These are phyloP conservation scores for Pteronotus mesoamericanus DNA, from an alignment of 2,797 vertebrate species.

Conservation along the genomic window DNA sequence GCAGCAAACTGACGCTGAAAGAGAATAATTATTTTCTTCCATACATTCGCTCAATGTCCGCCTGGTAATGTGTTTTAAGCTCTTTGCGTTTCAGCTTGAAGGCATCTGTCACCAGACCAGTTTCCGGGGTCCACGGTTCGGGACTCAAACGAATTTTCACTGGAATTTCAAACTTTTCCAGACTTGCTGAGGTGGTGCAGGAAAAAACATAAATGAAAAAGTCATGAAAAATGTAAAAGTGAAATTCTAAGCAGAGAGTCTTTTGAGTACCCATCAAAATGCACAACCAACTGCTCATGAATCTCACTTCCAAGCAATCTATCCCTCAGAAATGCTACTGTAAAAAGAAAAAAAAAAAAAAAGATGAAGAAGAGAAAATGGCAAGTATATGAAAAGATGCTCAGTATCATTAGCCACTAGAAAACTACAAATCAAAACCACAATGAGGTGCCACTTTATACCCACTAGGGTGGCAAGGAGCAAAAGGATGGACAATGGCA, in stretches of 20 bases:
- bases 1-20: conserved; percentile 62
- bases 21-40: conserved; percentile 85
- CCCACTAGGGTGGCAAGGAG: not conserved
- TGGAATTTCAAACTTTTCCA: conserved; percentile 96
- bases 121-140: conserved; percentile 96
- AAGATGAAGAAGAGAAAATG: not conserved
- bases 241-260: not conserved
- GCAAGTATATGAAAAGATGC: not conserved
- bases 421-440: not conserved
- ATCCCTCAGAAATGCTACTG: not conserved
- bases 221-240: not conserved
- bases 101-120: conserved; percentile 94
- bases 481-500: not conserved
- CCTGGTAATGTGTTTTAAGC: conserved; percentile 90
- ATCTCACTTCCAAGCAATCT: not conserved
- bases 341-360: not conserved
- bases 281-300: not conserved
- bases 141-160: conserved; percentile 92
- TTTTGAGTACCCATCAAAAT: not conserved
- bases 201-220: not conserved
- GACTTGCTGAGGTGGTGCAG: conserved; percentile 82
- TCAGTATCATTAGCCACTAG: not conserved
- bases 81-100: conserved; percentile 97
- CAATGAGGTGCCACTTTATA: not conserved
- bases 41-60: conserved; percentile 94